These are phyloP conservation scores for Crax fasciolata DNA, from an alignment of 2,797 vertebrate species.

Conservation along the genomic window DNA sequence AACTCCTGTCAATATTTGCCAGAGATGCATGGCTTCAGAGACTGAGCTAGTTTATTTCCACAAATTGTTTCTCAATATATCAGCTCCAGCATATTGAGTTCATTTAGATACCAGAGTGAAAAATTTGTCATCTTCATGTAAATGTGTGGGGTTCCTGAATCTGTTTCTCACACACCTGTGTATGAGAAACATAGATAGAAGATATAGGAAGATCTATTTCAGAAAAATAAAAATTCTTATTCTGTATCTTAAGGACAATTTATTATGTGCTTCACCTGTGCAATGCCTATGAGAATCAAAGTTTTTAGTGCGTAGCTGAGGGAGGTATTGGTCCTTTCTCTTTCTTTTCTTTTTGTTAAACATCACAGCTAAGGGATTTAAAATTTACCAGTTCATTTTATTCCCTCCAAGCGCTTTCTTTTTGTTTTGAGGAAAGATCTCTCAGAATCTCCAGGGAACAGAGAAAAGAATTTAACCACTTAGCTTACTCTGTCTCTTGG, in stretches of 20 bases:
- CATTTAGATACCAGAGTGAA: neutral
- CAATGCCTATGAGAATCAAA: neutral
- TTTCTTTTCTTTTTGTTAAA: neutral
- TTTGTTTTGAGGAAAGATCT: neutral
- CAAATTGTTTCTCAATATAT: neutral
- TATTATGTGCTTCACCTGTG: neutral
- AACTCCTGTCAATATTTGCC: neutral
- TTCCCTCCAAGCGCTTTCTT: neutral
- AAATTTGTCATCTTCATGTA: neutral
- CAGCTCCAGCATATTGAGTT: neutral
- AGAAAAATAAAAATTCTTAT: neutral
- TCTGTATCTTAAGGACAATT: neutral
- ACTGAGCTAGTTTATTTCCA: conserved; percentile 15
- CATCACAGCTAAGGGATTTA: neutral
- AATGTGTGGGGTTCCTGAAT: neutral
- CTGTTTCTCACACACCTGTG: neutral
- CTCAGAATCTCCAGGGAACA: neutral
- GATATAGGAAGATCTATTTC: neutral
- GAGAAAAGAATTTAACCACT: neutral
- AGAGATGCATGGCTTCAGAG: neutral
- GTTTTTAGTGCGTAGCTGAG: neutral
- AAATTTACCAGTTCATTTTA: neutral
- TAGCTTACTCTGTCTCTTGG: neutral
- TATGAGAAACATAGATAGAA: neutral
- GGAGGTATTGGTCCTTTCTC: neutral